Evolutionary conservation across 2,797 vertebrate genomes (phyloP).

Genomic region (Leptodactylus fallax): DNA sequence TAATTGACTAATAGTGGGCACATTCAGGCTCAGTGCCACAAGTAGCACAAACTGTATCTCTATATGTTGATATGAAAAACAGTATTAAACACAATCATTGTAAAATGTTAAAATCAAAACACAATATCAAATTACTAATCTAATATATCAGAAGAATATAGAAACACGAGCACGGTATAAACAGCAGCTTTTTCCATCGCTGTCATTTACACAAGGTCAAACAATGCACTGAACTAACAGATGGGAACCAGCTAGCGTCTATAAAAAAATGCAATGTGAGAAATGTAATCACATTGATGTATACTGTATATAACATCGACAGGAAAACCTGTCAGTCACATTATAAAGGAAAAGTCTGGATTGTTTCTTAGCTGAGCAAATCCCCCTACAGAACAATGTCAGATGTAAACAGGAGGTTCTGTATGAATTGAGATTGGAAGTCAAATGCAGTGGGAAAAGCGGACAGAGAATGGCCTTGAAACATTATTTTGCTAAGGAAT

Average conservation of each 20-base stretch:
- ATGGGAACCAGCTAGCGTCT: neutral
- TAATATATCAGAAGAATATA: neutral
- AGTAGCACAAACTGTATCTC: neutral
- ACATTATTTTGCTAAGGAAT: slow-evolving; percentile 28
- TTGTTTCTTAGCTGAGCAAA: slow-evolving; percentile 49
- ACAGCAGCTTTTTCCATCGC: neutral
- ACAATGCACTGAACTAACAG: slow-evolving; percentile 14
- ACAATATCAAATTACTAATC: neutral
- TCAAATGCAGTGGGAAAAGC: slow-evolving; percentile 41
- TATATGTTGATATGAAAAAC: neutral
- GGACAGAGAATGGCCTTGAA: slow-evolving; percentile 27
- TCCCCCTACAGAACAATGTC: slow-evolving; percentile 55
- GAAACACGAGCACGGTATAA: neutral
- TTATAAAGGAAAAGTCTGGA: slow-evolving; percentile 41
- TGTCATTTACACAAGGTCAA: slow-evolving; percentile 11
- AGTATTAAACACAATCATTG: neutral
- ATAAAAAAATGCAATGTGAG: slow-evolving; percentile 28
- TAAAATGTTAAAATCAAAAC: neutral
- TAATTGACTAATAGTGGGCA: neutral
- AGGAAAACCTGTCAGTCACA: slow-evolving; percentile 31
- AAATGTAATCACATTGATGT: slow-evolving; percentile 31
- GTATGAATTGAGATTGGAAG: slow-evolving; percentile 48
- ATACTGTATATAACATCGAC: slow-evolving; percentile 26
- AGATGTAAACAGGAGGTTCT: slow-evolving; percentile 59
- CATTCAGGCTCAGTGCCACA: neutral